phyloP scores from a whole-genome alignment of 2,113 vertebrate genomes.

The Grus americana region DNA sequence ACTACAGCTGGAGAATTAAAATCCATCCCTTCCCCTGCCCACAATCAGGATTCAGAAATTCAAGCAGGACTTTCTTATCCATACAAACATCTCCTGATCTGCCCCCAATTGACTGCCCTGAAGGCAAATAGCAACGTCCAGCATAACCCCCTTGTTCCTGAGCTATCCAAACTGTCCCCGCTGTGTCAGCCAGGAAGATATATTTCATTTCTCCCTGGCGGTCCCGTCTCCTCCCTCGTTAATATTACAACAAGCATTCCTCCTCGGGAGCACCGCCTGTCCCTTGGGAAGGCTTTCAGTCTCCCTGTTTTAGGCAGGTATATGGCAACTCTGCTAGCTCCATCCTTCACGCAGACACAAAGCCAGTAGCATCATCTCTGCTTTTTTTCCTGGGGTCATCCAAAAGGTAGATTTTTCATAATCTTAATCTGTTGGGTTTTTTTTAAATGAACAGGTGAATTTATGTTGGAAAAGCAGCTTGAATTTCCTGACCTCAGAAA shows the following conservation, averaged over 20 bases:
- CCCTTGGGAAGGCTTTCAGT: conserved; percentile 25
- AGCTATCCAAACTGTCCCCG: not conserved
- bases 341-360: not conserved
- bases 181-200: not conserved
- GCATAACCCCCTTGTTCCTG: not conserved
- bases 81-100: not conserved
- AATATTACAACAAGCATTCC: not conserved
- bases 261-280: not conserved
- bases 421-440: not conserved
- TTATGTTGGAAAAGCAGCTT: not conserved
- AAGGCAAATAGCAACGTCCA: not conserved
- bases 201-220: not conserved
- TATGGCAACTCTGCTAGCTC: not conserved
- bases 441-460: not conserved
- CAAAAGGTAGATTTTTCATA: not conserved
- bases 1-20: not conserved
- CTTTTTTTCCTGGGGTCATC: not conserved
- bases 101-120: not conserved
- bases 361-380: not conserved
- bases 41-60: not conserved
- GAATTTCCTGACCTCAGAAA: not conserved
- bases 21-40: not conserved
- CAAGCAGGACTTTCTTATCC: not conserved
- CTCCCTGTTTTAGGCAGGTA: not conserved
- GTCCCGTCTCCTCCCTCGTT: not conserved